phyloP scores from a whole-genome alignment of 2,113 vertebrate species.

The Puma concolor region DNA sequence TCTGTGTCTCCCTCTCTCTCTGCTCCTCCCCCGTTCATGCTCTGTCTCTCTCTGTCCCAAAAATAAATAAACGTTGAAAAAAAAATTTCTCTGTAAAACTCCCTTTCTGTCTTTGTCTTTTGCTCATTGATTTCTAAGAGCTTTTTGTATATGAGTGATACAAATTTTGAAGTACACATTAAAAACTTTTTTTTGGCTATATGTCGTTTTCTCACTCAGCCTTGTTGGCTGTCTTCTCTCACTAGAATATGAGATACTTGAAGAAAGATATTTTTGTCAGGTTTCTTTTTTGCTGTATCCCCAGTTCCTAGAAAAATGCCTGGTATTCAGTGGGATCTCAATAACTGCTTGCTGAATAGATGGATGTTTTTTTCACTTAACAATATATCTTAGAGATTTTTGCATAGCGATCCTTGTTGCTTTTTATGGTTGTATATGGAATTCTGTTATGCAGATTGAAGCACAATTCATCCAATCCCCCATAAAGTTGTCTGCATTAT shows the following conservation, averaged over 20 bases:
- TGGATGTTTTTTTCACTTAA: neutral
- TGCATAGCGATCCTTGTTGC: neutral
- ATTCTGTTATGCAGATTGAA: neutral
- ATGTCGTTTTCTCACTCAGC: neutral
- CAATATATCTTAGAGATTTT: neutral
- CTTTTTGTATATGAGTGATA: constrained; percentile 2
- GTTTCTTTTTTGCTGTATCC: neutral
- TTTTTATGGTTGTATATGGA: neutral
- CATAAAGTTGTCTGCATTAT: neutral
- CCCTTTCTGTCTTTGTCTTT: neutral
- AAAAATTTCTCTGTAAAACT: neutral
- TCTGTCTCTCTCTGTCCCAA: too few relatives aligned
- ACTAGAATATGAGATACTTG: neutral
- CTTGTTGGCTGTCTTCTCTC: neutral
- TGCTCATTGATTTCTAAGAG: constrained; percentile 22
- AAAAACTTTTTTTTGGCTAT: neutral
- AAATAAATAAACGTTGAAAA: too few relatives aligned
- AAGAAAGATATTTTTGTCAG: neutral
- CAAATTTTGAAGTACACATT: neutral
- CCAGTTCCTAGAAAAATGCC: neutral
- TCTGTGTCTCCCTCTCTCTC: too few relatives aligned
- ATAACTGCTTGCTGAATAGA: neutral
- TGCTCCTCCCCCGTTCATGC: too few relatives aligned
- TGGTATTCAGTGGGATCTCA: neutral
- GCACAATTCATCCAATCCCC: neutral